These are phyloP conservation scores for Gallinago media DNA, from an alignment of 2,113 vertebrate genomes.

Conservation along the genomic window DNA sequence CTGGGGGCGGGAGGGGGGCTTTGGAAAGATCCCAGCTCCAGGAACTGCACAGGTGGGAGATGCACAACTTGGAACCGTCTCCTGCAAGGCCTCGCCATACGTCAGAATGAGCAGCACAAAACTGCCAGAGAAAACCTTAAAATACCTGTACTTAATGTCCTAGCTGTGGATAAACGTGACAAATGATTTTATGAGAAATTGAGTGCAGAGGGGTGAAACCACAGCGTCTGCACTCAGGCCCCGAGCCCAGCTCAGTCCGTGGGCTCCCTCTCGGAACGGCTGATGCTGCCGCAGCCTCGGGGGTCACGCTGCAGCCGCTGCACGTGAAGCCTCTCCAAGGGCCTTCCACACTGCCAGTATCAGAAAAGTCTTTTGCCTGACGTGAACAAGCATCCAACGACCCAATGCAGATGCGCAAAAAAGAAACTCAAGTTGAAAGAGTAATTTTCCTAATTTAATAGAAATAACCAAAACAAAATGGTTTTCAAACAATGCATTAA, in stretches of 20 bases:
- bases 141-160: accelerated
- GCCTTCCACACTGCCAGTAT: neutral
- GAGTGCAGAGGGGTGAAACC: neutral
- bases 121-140: neutral
- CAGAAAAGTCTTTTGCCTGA: neutral
- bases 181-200: neutral
- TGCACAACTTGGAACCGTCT: neutral
- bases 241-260: neutral
- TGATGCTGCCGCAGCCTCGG: neutral
- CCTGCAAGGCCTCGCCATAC: neutral
- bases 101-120: neutral
- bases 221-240: neutral
- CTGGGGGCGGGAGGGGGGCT: neutral
- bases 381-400: accelerated
- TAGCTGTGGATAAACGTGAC: accelerated
- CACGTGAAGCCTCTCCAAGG: neutral
- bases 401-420: neutral
- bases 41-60: accelerated
- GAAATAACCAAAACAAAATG: conserved; percentile 82
- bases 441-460: conserved; percentile 82
- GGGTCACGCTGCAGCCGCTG: neutral
- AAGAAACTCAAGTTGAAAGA: conserved; percentile 72
- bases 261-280: neutral
- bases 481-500: conserved; percentile 81
- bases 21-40: neutral